These are phyloP conservation scores for Morpho deidamia DNA, from an alignment of 2,888 invertebrate genomes.

Conservation along the genomic window DNA sequence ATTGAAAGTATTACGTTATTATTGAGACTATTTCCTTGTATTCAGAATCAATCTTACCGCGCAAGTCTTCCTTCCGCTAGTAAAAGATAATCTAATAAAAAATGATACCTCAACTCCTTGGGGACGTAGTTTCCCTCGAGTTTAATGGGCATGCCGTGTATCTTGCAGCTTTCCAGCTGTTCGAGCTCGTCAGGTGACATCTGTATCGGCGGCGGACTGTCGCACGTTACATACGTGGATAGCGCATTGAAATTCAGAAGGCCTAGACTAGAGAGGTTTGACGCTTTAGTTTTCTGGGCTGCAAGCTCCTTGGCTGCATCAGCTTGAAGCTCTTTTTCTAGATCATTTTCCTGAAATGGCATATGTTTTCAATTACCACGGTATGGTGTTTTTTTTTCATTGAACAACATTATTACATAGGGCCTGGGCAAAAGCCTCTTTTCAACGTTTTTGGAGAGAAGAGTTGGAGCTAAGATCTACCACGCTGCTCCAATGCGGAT, in stretches of 20 bases:
- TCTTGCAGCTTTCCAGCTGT: slow-evolving; percentile 84
- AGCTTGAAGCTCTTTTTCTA: slow-evolving; percentile 64
- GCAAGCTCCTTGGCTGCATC: slow-evolving; percentile 56
- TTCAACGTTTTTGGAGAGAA: too few relatives aligned
- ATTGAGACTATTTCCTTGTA: too few relatives aligned
- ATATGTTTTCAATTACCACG: not conserved
- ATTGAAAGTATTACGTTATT: too few relatives aligned
- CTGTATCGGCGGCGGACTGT: slow-evolving; percentile 89
- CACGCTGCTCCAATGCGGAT: too few relatives aligned
- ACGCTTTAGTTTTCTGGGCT: slow-evolving; percentile 53
- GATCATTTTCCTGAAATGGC: slow-evolving; percentile 56
- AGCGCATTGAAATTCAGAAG: slow-evolving; percentile 71
- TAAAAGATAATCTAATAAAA: too few relatives aligned
- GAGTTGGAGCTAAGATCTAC: too few relatives aligned
- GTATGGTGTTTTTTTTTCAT: too few relatives aligned
- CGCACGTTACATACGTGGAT: slow-evolving; percentile 84
- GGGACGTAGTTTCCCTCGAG: slow-evolving; percentile 85
- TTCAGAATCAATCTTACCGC: too few relatives aligned
- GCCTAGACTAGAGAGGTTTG: slow-evolving; percentile 53
- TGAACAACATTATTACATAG: too few relatives aligned
- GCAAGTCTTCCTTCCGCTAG: too few relatives aligned
- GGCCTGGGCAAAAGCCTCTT: too few relatives aligned
- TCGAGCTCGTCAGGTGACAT: slow-evolving; percentile 87
- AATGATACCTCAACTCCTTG: slow-evolving; percentile 76
- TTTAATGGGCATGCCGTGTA: slow-evolving; percentile 84